These are phyloP conservation scores for Hirtodrosophila confusa DNA, from an alignment of 2,888 invertebrate genomes.

Conservation along the genomic window DNA sequence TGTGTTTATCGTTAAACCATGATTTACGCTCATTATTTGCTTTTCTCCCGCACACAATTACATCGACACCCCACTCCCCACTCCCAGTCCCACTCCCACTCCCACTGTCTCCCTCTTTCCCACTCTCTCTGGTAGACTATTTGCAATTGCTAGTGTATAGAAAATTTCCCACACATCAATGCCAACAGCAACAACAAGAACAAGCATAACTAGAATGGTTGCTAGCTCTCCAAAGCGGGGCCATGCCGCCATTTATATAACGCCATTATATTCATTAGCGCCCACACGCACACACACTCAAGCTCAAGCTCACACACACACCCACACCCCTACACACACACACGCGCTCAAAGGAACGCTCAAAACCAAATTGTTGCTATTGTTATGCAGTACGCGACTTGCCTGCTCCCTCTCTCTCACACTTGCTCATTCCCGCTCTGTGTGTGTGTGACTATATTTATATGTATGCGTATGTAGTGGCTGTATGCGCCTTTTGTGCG, in stretches of 20 bases:
- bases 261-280: constrained; percentile 78
- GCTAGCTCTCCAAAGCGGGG: constrained; percentile 33
- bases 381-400: constrained; percentile 71
- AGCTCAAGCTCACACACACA: constrained; percentile 17
- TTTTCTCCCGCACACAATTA: constrained; percentile 34
- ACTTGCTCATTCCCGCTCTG: background rate
- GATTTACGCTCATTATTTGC: constrained; percentile 79
- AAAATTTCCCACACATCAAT: constrained; percentile 70
- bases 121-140: constrained; percentile 9
- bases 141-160: constrained; percentile 52
- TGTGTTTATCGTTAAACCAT: constrained; percentile 76
- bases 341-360: constrained; percentile 27
- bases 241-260: constrained; percentile 69
- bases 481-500: background rate
- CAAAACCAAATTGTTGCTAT: constrained; percentile 70
- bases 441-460: constrained; percentile 54
- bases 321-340: constrained; percentile 18
- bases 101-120: background rate
- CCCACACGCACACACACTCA: constrained; percentile 33
- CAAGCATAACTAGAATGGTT: constrained; percentile 33
- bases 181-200: constrained; percentile 34
- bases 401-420: constrained; percentile 2
- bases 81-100: background rate
- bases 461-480: constrained; percentile 22
- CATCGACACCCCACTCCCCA: constrained; percentile 16